phyloP scores from a whole-genome alignment of 2,797 vertebrate genomes.

The Pteropus rufus region DNA sequence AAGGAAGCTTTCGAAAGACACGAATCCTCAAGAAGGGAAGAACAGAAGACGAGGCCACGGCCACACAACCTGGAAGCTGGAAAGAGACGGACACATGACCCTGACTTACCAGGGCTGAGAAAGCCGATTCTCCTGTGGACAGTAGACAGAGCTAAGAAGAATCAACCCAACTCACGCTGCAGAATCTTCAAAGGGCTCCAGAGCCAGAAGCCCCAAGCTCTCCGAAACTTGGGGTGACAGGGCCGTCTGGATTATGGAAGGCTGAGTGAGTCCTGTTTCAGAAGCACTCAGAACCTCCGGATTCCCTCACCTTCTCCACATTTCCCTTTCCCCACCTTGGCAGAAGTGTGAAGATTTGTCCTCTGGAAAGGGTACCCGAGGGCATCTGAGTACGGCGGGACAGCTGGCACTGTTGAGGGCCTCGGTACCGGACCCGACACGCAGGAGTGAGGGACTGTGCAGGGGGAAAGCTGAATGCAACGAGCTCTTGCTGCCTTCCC shows the following conservation, averaged over 20 bases:
- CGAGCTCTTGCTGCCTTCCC: background rate
- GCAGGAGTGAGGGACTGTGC: rapidly evolving
- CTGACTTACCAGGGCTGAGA: background rate
- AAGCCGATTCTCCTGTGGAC: background rate
- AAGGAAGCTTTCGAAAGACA: background rate
- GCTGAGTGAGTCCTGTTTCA: too few relatives aligned
- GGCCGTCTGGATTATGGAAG: background rate
- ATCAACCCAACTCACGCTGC: background rate
- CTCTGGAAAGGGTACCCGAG: background rate
- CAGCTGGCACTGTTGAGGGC: background rate
- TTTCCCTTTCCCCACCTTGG: background rate
- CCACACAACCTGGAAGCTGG: background rate
- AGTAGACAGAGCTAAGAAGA: background rate
- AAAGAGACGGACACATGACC: background rate
- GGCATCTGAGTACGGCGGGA: background rate
- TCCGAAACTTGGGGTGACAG: background rate
- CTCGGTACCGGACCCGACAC: background rate
- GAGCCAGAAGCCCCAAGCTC: background rate
- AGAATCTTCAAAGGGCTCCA: background rate
- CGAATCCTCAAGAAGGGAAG: background rate
- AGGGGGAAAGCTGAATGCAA: rapidly evolving
- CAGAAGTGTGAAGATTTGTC: background rate
- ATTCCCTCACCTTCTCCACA: background rate
- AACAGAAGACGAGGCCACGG: background rate
- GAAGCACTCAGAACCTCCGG: background rate